Conservation (phyloP, 2,888 invertebrate species). For the Lithophane socia region DNA sequence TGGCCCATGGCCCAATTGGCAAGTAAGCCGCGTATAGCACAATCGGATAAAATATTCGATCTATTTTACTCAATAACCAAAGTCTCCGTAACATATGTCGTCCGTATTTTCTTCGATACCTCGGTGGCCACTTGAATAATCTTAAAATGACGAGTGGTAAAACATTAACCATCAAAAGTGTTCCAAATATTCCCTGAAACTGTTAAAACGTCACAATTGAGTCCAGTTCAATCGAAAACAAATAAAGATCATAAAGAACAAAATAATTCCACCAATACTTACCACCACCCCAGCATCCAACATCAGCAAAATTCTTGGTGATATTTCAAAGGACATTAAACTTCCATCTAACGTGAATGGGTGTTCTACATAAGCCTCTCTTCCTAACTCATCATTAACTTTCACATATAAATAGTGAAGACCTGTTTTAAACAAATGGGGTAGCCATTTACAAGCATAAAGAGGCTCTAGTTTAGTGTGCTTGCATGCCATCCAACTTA, state of each 20-base stretch:
- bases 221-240: not conserved
- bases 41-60: constrained; percentile 94
- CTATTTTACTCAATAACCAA: constrained; percentile 94
- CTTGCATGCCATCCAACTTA: constrained; percentile 91
- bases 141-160: constrained; percentile 92
- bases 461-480: constrained; percentile 92
- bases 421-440: constrained; percentile 91
- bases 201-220: constrained; percentile 75
- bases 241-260: constrained; percentile 9
- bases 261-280: constrained; percentile 80
- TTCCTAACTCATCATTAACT: constrained; percentile 90
- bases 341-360: constrained; percentile 95
- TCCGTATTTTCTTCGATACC: constrained; percentile 88
- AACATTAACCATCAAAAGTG: constrained; percentile 91
- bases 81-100: constrained; percentile 89
- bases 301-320: constrained; percentile 94
- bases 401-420: constrained; percentile 92
- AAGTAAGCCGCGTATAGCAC: constrained; percentile 93
- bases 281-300: constrained; percentile 93
- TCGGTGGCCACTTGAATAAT: constrained; percentile 87
- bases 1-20: constrained; percentile 95
- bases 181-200: constrained; percentile 93
- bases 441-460: constrained; percentile 93
- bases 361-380: constrained; percentile 91
- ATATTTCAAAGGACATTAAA: constrained; percentile 91